Evolutionary conservation across 2,888 invertebrate species (phyloP).

Genomic region (Zhuqinia jingwanae): DNA sequence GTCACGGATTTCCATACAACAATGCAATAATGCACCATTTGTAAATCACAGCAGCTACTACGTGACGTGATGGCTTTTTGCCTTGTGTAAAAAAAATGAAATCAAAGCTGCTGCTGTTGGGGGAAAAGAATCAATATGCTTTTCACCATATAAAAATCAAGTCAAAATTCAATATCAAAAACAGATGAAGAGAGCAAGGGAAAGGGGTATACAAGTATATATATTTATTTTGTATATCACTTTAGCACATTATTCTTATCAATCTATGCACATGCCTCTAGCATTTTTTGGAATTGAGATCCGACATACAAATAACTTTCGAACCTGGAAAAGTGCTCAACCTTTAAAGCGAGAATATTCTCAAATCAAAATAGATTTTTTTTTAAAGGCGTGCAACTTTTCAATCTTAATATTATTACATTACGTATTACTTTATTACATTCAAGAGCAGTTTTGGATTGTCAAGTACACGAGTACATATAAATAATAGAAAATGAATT

Average conservation of each 20-base stretch:
- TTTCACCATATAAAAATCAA: constrained; percentile 6
- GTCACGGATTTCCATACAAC: neutral
- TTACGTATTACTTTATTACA: neutral
- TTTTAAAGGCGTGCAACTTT: neutral
- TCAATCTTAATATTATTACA: too few relatives aligned
- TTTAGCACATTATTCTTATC: too few relatives aligned
- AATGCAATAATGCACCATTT: neutral
- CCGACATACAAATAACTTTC: neutral
- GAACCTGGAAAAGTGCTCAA: too few relatives aligned
- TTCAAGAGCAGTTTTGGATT: neutral
- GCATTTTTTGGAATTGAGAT: too few relatives aligned
- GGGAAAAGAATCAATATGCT: too few relatives aligned
- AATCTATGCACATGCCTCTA: neutral
- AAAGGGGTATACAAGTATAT: too few relatives aligned
- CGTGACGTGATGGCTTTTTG: neutral
- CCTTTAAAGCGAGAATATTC: too few relatives aligned
- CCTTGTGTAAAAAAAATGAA: neutral
- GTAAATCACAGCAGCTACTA: neutral
- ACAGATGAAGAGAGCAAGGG: neutral
- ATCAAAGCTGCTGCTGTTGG: neutral
- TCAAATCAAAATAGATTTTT: constrained; percentile 12
- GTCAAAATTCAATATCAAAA: constrained; percentile 22
- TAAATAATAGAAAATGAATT: constrained; percentile 8
- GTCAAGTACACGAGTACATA: constrained; percentile 19
- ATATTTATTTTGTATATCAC: too few relatives aligned